Evolutionary conservation across 2,888 invertebrate genomes (phyloP).

Genomic region (Phorcus lineatus): DNA sequence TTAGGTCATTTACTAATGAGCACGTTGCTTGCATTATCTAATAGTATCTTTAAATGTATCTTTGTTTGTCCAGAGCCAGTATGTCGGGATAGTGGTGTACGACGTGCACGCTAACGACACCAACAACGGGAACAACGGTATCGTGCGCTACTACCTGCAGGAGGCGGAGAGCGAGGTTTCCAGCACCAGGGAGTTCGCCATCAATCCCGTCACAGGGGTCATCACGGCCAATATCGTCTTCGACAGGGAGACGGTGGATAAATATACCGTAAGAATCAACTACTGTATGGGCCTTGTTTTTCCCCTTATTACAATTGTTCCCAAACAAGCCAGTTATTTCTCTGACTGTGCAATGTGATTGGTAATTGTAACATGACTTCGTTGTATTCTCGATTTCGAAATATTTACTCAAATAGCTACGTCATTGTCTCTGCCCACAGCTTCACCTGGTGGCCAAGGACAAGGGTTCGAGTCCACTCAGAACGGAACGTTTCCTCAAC

Average conservation of each 20-base stretch:
- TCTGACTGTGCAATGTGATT: too few relatives aligned
- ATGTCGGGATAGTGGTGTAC: slow-evolving; percentile 78
- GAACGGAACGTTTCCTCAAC: slow-evolving; percentile 39
- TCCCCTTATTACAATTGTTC: too few relatives aligned
- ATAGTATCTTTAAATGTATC: too few relatives aligned
- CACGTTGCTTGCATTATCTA: too few relatives aligned
- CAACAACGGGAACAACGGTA: slow-evolving; percentile 89
- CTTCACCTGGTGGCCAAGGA: slow-evolving; percentile 5
- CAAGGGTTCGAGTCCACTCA: neutral
- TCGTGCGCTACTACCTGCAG: slow-evolving; percentile 86
- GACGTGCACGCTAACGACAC: slow-evolving; percentile 88
- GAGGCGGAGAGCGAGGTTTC: slow-evolving; percentile 83
- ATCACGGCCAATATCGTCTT: slow-evolving; percentile 86
- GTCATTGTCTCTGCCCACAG: neutral
- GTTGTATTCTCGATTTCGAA: too few relatives aligned
- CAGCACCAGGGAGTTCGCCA: slow-evolving; percentile 88
- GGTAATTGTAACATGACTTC: too few relatives aligned
- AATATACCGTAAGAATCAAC: slow-evolving; percentile 61
- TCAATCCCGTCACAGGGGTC: slow-evolving; percentile 87
- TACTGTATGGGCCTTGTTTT: too few relatives aligned
- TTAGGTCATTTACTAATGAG: too few relatives aligned
- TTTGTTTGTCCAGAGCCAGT: slow-evolving; percentile 53
- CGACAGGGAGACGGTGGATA: slow-evolving; percentile 77
- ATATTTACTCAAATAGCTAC: too few relatives aligned
- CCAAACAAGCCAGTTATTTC: too few relatives aligned